These are phyloP conservation scores for Diorhabda carinulata DNA, from an alignment of 1,140 invertebrate species.

Conservation along the genomic window DNA sequence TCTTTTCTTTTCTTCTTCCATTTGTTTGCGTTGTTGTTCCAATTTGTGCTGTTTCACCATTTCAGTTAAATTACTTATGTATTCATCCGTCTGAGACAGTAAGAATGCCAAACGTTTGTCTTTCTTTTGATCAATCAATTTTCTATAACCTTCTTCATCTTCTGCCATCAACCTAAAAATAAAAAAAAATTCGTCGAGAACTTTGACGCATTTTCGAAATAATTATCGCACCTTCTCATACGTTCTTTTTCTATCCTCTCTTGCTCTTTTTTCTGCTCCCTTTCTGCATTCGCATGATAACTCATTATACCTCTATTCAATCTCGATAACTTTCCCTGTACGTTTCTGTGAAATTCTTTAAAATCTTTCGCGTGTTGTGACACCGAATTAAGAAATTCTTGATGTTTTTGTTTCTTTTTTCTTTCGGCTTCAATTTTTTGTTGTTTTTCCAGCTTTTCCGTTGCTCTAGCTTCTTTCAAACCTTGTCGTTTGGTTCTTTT, in stretches of 20 bases:
- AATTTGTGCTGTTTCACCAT: conserved; percentile 95
- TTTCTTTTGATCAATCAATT: conserved; percentile 99
- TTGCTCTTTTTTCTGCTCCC: conserved; percentile 99
- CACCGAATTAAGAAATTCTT: conserved; percentile 93
- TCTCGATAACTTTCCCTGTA: conserved; percentile 78
- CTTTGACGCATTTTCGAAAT: too few species aligned
- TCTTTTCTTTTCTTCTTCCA: conserved; percentile 79
- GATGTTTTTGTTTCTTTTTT: conserved; percentile 91
- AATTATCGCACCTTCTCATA: conserved; percentile 67
- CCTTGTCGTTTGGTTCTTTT: conserved; percentile 94
- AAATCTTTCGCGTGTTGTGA: conserved; percentile 97
- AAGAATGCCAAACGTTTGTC: conserved; percentile 98
- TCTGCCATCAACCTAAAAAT: conserved; percentile 79
- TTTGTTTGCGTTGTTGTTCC: conserved; percentile 64
- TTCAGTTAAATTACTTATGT: conserved; percentile 92
- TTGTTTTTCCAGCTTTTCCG: conserved; percentile 98
- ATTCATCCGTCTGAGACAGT: conserved; percentile 97
- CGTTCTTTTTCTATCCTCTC: conserved; percentile 97
- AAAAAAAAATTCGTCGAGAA: background rate
- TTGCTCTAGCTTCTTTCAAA: conserved; percentile 91
- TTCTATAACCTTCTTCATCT: conserved; percentile 91
- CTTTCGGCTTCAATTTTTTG: conserved; percentile 97
- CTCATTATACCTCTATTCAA: conserved; percentile 94
- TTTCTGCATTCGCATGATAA: conserved; percentile 95
- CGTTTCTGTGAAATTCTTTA: conserved; percentile 81